These are phyloP conservation scores for Trichoplusia ni DNA, from an alignment of 1,140 invertebrate genomes.

Conservation along the genomic window DNA sequence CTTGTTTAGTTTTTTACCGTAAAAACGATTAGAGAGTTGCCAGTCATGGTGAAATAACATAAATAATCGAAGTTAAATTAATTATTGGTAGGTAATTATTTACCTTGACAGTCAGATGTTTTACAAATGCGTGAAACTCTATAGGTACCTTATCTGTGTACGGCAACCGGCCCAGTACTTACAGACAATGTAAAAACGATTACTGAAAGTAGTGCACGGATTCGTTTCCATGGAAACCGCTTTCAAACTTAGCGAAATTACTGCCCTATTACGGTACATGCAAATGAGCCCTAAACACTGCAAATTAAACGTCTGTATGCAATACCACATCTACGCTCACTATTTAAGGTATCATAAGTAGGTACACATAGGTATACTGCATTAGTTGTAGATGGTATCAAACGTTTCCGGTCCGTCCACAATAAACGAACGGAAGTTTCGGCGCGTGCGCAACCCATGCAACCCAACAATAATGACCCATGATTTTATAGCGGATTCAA, in stretches of 20 bases:
- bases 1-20: slow-evolving; percentile 6
- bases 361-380: too few relatives aligned
- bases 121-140: neutral
- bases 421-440: slow-evolving; percentile 57
- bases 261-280: neutral
- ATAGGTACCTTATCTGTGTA: too few relatives aligned
- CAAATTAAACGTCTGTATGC: slow-evolving; percentile 16
- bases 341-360: slow-evolving; percentile 27
- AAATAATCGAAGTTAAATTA: neutral
- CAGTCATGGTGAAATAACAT: slow-evolving; percentile 6
- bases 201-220: too few relatives aligned
- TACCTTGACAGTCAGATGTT: too few relatives aligned
- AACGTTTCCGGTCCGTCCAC: slow-evolving; percentile 53
- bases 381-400: slow-evolving; percentile 52
- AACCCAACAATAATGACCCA: slow-evolving; percentile 37
- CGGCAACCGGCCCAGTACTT: too few relatives aligned
- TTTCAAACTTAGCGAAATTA: slow-evolving; percentile 7
- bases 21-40: neutral
- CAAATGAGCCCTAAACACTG: slow-evolving; percentile 5
- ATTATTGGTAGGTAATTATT: neutral
- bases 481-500: slow-evolving; percentile 30
- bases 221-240: too few relatives aligned
- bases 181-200: too few relatives aligned
- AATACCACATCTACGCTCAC: slow-evolving; percentile 12
- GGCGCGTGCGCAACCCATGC: slow-evolving; percentile 63